A percentile compares a stretch with the other conserved stretches of the same genome.
These are phyloP conservation scores for Nicator chloris DNA, from an alignment of 2,113 vertebrate genomes.

Conservation along the genomic window DNA sequence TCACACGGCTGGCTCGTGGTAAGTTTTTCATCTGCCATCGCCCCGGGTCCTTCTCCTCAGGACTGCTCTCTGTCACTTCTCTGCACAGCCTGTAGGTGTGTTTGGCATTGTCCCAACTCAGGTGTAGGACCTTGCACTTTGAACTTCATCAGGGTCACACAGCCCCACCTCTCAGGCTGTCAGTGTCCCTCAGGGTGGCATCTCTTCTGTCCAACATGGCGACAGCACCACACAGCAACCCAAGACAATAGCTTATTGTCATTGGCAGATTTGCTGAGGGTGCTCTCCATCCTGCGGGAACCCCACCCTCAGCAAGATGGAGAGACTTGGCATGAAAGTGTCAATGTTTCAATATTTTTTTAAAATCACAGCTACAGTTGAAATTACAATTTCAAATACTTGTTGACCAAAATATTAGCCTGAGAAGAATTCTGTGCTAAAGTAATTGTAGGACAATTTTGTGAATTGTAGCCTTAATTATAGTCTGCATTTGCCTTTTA, in stretches of 20 bases:
- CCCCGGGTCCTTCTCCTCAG: neutral
- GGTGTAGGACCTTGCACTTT: neutral
- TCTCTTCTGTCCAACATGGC: rapidly evolving
- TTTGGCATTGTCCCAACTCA: neutral
- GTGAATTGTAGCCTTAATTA: neutral
- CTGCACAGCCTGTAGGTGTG: neutral
- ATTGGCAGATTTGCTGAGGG: neutral
- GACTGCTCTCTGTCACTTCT: neutral
- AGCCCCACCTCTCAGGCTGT: neutral
- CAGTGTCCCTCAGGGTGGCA: neutral
- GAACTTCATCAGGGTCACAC: neutral
- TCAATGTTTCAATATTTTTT: neutral
- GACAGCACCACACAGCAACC: neutral
- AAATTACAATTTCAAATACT: neutral
- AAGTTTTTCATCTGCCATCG: neutral
- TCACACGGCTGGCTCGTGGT: neutral
- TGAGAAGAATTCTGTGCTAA: neutral
- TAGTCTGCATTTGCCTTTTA: neutral
- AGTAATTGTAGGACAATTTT: neutral
- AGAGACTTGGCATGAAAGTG: neutral
- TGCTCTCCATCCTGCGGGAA: rapidly evolving
- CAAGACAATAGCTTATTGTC: neutral
- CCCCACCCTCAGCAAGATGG: neutral
- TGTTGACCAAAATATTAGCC: neutral
- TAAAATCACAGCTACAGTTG: neutral